These are phyloP conservation scores for Araneus ventricosus DNA, from an alignment of 1,140 invertebrate species.

Conservation along the genomic window DNA sequence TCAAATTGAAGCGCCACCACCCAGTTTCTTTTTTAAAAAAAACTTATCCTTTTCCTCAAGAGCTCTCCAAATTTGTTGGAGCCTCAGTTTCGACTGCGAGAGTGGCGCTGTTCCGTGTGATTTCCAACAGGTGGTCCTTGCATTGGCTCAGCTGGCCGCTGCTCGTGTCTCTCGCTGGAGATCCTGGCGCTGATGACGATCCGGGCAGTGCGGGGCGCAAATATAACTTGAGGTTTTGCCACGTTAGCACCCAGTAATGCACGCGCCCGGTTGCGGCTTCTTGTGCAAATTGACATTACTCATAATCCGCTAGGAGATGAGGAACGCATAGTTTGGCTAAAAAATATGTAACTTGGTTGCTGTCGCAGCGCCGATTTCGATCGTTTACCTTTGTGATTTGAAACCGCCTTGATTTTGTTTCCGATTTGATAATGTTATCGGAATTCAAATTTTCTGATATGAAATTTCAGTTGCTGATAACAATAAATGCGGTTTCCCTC, in stretches of 20 bases:
- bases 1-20: background rate
- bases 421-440: too few species aligned
- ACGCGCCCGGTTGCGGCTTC: background rate
- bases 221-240: constrained; percentile 69
- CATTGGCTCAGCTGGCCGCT: constrained; percentile 37
- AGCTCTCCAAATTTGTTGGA: background rate
- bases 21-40: background rate
- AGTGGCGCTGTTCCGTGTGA: constrained; percentile 41
- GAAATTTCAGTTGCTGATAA: too few species aligned
- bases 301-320: background rate
- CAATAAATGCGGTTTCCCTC: too few species aligned
- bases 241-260: constrained; percentile 65
- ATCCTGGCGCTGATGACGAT: constrained; percentile 32
- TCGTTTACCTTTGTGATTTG: background rate
- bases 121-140: constrained; percentile 24
- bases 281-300: constrained; percentile 63
- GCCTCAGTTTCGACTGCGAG: background rate
- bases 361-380: background rate
- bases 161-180: constrained; percentile 1
- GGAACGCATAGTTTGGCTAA: background rate
- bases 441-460: too few species aligned
- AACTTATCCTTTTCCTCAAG: background rate
- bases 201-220: background rate
- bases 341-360: background rate
- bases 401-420: background rate